phyloP scores from a whole-genome alignment of 2,888 invertebrate species.

The Punctoribates punctum region DNA sequence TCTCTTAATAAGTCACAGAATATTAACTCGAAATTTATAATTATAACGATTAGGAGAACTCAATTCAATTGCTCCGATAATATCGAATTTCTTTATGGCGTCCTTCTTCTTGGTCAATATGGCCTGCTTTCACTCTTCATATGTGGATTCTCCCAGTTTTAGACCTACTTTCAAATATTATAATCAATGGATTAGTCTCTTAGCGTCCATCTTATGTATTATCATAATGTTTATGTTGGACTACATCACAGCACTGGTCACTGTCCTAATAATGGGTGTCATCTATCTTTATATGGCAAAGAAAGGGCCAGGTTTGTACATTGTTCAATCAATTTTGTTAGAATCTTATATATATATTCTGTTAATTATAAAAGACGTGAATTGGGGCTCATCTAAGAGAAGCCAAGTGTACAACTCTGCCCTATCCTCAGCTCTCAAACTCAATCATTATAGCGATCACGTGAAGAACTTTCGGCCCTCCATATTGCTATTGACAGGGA shows the following conservation, averaged over 20 bases:
- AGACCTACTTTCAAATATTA: conserved; percentile 63
- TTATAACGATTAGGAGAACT: conserved; percentile 56
- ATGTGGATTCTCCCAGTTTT: conserved; percentile 54
- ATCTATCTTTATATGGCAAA: conserved; percentile 89
- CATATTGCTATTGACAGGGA: conserved; percentile 76
- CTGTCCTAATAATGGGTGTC: conserved; percentile 78
- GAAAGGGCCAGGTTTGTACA: conserved; percentile 76
- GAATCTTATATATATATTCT: too few species aligned
- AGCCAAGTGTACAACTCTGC: conserved; percentile 94
- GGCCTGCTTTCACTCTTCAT: conserved; percentile 54
- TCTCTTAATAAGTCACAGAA: too few species aligned
- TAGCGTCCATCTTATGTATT: conserved; percentile 66
- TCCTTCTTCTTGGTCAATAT: conserved; percentile 55
- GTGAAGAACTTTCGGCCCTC: conserved; percentile 98
- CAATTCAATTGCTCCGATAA: conserved; percentile 55
- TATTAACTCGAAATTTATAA: background rate
- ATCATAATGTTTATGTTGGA: conserved; percentile 92
- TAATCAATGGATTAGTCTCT: conserved; percentile 82
- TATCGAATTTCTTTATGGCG: conserved; percentile 55
- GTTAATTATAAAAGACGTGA: too few species aligned
- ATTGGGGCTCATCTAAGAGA: conserved; percentile 96
- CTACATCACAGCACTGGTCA: conserved; percentile 84
- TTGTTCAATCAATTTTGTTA: too few species aligned
- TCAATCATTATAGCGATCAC: conserved; percentile 86
- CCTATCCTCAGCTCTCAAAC: conserved; percentile 75